Percentiles rank a stretch among this genome's conserved stretches.
Conservation (phyloP, 1,140 invertebrate genomes). For the Heterodera schachtii region DNA sequence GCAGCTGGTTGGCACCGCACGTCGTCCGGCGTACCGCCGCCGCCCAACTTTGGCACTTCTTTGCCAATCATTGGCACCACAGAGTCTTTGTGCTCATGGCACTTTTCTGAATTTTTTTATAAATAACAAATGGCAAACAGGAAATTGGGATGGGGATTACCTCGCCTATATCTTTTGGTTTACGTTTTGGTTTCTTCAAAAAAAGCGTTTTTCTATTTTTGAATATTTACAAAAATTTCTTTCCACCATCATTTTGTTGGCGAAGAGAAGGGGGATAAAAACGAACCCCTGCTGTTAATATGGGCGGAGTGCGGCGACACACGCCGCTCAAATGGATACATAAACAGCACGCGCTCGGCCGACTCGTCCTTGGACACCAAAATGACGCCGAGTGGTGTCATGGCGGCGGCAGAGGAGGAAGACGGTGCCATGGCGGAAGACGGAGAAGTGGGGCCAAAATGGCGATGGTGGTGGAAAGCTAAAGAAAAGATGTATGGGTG, state of each 20-base stretch:
- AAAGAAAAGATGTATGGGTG: too few relatives aligned
- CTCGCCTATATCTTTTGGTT: too few relatives aligned
- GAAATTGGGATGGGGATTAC: background rate
- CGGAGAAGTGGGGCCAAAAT: too few relatives aligned
- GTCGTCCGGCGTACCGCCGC: background rate
- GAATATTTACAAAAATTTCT: too few relatives aligned
- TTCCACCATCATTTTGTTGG: too few relatives aligned
- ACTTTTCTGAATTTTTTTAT: background rate
- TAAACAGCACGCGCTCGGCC: conserved; percentile 66
- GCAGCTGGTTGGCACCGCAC: background rate
- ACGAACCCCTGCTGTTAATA: too few relatives aligned
- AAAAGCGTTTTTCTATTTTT: too few relatives aligned
- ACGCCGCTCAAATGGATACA: conserved; percentile 61
- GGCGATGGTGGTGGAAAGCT: too few relatives aligned
- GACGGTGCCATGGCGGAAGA: background rate
- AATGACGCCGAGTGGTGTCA: conserved; percentile 62
- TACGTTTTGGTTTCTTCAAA: too few relatives aligned
- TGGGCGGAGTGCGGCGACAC: background rate
- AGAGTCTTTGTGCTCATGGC: background rate
- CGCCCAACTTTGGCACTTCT: background rate
- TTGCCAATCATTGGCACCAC: background rate
- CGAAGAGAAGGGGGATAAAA: too few relatives aligned
- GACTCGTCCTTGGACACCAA: conserved; percentile 66
- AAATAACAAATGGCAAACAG: background rate
- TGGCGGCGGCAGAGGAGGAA: conserved; percentile 7